phyloP scores from a whole-genome alignment of 30 jellyfish, hydroid and myxozoan species.

The Sanderia malayensis region DNA sequence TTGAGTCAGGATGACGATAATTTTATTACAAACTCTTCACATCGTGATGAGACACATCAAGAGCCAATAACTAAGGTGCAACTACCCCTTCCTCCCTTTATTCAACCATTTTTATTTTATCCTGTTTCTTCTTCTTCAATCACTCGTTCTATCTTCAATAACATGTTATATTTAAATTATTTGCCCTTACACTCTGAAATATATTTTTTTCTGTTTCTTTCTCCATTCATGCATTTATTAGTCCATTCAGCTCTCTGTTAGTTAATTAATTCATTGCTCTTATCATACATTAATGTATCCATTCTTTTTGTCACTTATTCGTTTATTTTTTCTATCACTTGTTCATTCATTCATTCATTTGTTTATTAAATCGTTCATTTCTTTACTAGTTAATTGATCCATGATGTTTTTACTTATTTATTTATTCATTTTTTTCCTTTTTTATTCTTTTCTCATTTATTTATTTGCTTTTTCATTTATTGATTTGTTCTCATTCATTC shows the following conservation, averaged over 20 bases:
- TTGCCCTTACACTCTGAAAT: too few species aligned
- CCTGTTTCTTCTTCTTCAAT: background rate
- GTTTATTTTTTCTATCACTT: background rate
- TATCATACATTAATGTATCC: background rate
- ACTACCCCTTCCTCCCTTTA: background rate
- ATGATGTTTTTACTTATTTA: too few species aligned
- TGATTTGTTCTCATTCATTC: background rate
- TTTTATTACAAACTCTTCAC: conserved; percentile 46
- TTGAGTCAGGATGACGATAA: conserved; percentile 78
- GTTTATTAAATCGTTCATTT: background rate
- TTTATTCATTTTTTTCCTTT: background rate
- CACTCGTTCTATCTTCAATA: too few species aligned
- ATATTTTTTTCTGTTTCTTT: background rate
- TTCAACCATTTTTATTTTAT: too few species aligned
- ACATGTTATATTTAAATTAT: too few species aligned
- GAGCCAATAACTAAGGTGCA: conserved; percentile 76
- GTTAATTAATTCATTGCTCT: background rate
- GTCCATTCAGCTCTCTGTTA: background rate
- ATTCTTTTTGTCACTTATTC: background rate
- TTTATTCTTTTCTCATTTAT: background rate
- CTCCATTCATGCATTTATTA: background rate
- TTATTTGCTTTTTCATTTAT: background rate
- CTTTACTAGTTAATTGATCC: too few species aligned
- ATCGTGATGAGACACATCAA: conserved; percentile 61
- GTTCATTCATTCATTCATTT: background rate